Evolutionary conservation across 2,888 invertebrate genomes (phyloP).

Genomic region (Abrostola triplasia): DNA sequence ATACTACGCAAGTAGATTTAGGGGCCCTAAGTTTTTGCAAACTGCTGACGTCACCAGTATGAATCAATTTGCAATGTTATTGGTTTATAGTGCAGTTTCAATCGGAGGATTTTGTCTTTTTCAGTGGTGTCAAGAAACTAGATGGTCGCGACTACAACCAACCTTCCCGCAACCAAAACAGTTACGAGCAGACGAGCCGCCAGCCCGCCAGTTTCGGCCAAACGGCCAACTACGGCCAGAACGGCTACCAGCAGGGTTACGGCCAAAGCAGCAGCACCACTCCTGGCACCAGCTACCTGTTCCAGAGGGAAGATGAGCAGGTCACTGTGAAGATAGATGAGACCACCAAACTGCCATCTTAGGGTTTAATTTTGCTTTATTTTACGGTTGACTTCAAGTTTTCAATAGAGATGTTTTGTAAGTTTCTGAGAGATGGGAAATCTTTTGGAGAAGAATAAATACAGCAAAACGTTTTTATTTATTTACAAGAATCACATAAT

Average conservation of each 20-base stretch:
- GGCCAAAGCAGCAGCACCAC: slow-evolving; percentile 75
- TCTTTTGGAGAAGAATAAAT: no score
- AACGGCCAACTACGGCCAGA: slow-evolving; percentile 49
- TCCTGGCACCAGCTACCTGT: slow-evolving; percentile 87
- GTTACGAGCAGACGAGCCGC: slow-evolving; percentile 53
- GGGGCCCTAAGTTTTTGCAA: no score
- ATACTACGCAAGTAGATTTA: no score
- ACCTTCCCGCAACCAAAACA: slow-evolving; percentile 53
- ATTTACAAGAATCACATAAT: no score
- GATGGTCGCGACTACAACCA: slow-evolving; percentile 64
- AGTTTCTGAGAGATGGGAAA: no score
- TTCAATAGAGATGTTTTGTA: background rate
- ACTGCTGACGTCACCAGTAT: background rate
- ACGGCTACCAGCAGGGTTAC: slow-evolving; percentile 50
- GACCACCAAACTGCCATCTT: slow-evolving; percentile 75
- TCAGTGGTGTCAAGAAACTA: slow-evolving; percentile 71
- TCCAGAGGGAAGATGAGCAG: slow-evolving; percentile 83
- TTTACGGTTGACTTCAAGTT: slow-evolving; percentile 35
- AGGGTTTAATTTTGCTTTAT: slow-evolving; percentile 32
- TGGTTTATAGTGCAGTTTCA: background rate
- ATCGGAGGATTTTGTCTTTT: slow-evolving; percentile 27
- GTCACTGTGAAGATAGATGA: slow-evolving; percentile 77
- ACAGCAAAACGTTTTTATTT: no score
- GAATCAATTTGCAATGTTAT: background rate
- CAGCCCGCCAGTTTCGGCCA: slow-evolving; percentile 49